Base-by-base conservation (phyloP, 2,797 vertebrate species). In the Centroberyx gerrardi region DNA sequence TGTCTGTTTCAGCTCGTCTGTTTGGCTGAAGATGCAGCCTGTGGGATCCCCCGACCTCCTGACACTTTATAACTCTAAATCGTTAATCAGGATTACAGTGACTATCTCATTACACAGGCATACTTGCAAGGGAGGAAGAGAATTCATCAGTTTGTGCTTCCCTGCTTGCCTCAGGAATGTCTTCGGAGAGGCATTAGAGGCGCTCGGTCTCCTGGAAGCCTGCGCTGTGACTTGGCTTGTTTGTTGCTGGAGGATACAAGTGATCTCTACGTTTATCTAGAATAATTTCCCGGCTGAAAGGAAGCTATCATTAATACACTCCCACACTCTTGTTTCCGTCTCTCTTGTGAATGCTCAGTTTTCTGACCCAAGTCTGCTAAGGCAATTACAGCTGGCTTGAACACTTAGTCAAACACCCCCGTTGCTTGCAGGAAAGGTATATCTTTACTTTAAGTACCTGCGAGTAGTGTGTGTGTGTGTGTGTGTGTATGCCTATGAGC, bases 31-130 rank as follows among this genome's bases (percentile, higher is more conserved):
- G 70, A 59, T 68, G 36, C 1, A 67, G 31, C 62, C 60, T 49
- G 22, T 53, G 61, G 78, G 72, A 78, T 75, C 55, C 51, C 6
- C 36, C 8, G 17, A 68, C 72, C 65, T 68, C 65, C 17, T 64
- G 36, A 85, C 69, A 67, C 72, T 80, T 76, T 36, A 61, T 66
- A 78, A 66, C 15, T 55, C 53, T n/a, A 49, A 22, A 67, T 80
- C 58, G 61, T 90, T 81, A 62, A 75, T 87, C 72, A 83, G 71
- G 62, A 86, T 87, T 81, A 85, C n/a, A 17, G 38, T 5, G 73
- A 65, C 82, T 69, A 78, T 85, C 82, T 80, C 58, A 79, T 84
- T 88, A 83, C 71, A 60, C 52, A 38, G 62, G 54, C 76, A 59
- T 54, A 74, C 62, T 46, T 74, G 52, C 0, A 42, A 68, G 56